These are phyloP conservation scores for Sebastes melanostomus DNA, from an alignment of 2,797 vertebrate genomes.

Conservation along the genomic window DNA sequence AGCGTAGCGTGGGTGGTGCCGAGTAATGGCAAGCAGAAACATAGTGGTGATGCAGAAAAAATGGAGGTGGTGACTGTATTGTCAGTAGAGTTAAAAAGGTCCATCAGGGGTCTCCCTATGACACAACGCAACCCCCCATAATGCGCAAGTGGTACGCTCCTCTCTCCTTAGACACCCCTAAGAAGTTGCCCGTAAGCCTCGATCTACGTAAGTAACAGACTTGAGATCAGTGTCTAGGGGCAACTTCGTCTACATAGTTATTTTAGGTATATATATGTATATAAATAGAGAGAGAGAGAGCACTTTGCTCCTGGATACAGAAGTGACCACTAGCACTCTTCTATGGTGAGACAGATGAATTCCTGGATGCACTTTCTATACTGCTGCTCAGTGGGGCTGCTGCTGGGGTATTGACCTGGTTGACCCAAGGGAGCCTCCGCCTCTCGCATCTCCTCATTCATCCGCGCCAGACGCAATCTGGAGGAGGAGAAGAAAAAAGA, in stretches of 20 bases:
- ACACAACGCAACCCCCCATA: background rate
- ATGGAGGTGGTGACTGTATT: slow-evolving; percentile 37
- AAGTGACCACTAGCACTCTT: slow-evolving; percentile 88
- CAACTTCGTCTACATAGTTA: slow-evolving; percentile 41
- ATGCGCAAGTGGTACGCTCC: background rate
- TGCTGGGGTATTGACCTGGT: slow-evolving; percentile 92
- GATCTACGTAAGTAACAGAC: slow-evolving; percentile 32
- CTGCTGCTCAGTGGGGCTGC: slow-evolving; percentile 97
- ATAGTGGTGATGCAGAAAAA: slow-evolving; percentile 53
- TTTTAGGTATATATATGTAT: slow-evolving; percentile 10
- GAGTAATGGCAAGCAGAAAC: slow-evolving; percentile 54
- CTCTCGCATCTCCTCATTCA: slow-evolving; percentile 99
- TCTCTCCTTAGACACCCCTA: slow-evolving; percentile 12
- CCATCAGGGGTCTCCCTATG: slow-evolving; percentile 56
- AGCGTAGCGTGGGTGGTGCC: slow-evolving; percentile 36
- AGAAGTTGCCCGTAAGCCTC: slow-evolving; percentile 50
- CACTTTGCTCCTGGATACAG: slow-evolving; percentile 19
- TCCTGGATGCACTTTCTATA: slow-evolving; percentile 99
- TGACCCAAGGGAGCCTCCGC: slow-evolving; percentile 91
- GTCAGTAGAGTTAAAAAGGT: slow-evolving; percentile 71
- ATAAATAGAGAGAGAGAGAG: background rate
- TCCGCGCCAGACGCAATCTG: slow-evolving; percentile 94
- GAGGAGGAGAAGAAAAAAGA: background rate
- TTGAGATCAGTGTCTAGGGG: slow-evolving; percentile 58
- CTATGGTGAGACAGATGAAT: slow-evolving; percentile 98